These are phyloP conservation scores for Heloderma charlesbogerti DNA, from an alignment of 2,113 vertebrate species.

Conservation along the genomic window DNA sequence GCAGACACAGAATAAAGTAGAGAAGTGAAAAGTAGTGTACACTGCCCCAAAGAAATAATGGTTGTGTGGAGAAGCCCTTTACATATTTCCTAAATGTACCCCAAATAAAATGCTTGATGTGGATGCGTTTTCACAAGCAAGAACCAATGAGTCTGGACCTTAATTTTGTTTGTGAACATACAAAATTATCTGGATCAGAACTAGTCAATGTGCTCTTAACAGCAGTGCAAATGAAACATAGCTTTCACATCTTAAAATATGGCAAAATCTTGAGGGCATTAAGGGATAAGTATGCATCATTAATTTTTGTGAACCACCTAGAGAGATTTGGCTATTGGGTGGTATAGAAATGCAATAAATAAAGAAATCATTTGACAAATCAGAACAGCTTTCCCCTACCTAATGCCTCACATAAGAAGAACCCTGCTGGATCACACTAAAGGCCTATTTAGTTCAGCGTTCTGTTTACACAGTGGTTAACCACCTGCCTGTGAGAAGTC, in stretches of 20 bases:
- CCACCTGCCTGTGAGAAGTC: no score
- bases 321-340: no score
- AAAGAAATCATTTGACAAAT: not conserved
- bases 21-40: not conserved
- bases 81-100: no score
- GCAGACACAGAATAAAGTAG: not conserved
- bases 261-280: not conserved
- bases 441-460: no score
- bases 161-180: fast-evolving
- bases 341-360: no score
- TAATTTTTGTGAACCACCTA: no score
- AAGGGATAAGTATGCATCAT: not conserved
- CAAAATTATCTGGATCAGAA: slow-evolving; percentile 23
- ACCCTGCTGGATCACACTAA: no score
- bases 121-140: not conserved
- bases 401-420: not conserved
- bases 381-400: not conserved
- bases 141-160: slow-evolving; percentile 34
- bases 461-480: no score
- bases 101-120: not conserved
- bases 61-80: not conserved
- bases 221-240: not conserved
- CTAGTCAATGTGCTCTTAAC: slow-evolving; percentile 12
- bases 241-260: not conserved
- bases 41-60: not conserved